Evolutionary conservation across 1,140 invertebrate species (phyloP), one percentile per base, ranked within the genome.

Genomic region (Pseudachorutes palmiensis): DNA sequence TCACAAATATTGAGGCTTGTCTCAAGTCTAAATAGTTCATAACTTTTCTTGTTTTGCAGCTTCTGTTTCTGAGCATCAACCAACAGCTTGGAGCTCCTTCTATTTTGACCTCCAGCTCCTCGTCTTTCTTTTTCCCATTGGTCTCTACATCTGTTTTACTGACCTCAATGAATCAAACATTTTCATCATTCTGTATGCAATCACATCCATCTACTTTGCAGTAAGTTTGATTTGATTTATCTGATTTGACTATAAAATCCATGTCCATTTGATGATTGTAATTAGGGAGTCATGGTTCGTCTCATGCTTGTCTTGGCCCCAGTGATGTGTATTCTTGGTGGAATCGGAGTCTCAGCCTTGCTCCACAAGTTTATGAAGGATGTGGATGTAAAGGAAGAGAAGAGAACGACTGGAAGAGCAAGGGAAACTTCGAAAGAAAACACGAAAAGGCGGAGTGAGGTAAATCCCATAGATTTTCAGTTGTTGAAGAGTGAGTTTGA

Each of bases 31-130:
- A 45, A 45, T 45, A 9, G 36, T 9, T 45, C 36, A 9, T 45
- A 45, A 45, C 19, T 45, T 19, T 55, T 19, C 51, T 55, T 5
- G 12, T 55, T 19, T 55, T 55, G 12, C 24, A 55, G 95, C 95
- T 19, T 97, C 94, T 1, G 95, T 98, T 1, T 98, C 94, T 5
- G 95, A 98, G 80, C 96, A 98, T 86, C 95, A 98, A 80, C 95
- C 96, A 0, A 98, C 96, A 12, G 92, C 94, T 1, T 98, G 96
- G 96, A 94, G 91, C 65, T 97, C 94, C 0, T 98, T 98, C 80
- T 98, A 97, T 79, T 98, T 98, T 81, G 95, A 98, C 82, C 83
- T 98, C 33, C 91, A 94, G 74, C 88, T 98, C 69, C 81, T 98
- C 24, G 92, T 97, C 45, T 97, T 97, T 78, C 81, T 97, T 60